Percentiles rank a stretch among this genome's conserved stretches.
Conservation (phyloP, 2,797 vertebrate genomes). For the Telmatherina bonti region DNA sequence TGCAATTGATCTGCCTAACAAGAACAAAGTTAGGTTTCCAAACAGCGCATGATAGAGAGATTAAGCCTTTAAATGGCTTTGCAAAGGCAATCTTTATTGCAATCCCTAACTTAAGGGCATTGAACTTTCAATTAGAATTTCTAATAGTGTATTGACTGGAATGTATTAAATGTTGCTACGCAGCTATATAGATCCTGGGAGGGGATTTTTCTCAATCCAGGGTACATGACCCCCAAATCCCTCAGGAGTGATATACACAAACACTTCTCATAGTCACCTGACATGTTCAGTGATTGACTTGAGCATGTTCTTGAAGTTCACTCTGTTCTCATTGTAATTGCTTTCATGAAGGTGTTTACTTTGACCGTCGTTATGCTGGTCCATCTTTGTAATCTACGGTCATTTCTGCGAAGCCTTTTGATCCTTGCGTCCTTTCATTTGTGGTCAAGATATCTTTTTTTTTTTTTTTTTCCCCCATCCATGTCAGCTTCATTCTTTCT, state of each 20-base stretch:
- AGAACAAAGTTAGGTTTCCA: constrained; percentile 98
- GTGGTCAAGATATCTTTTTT: constrained; percentile 58
- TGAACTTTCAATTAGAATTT: constrained; percentile 99
- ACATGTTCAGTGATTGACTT: constrained; percentile 35
- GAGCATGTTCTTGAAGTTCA: constrained; percentile 31
- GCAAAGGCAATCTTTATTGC: constrained; percentile 93
- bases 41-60: constrained; percentile 98
- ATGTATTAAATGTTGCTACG: constrained; percentile 93
- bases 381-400: constrained; percentile 67
- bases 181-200: constrained; percentile 88
- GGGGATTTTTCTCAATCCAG: constrained; percentile 78
- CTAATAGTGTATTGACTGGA: constrained; percentile 97
- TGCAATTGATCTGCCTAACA: constrained; percentile 97
- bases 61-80: constrained; percentile 96
- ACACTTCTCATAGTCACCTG: constrained; percentile 50
- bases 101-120: constrained; percentile 88
- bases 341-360: constrained; percentile 64
- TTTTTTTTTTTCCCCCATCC: constrained; percentile 33
- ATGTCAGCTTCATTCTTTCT: constrained; percentile 62
- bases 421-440: constrained; percentile 70
- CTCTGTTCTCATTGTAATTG: constrained; percentile 61
- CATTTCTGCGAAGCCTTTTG: constrained; percentile 67
- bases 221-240: constrained; percentile 84
- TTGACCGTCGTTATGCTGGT: constrained; percentile 53
- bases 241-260: constrained; percentile 53